Base-by-base conservation (phyloP, 53 echinoderm and acorn worm species). In the Paracentrotus lividus region DNA sequence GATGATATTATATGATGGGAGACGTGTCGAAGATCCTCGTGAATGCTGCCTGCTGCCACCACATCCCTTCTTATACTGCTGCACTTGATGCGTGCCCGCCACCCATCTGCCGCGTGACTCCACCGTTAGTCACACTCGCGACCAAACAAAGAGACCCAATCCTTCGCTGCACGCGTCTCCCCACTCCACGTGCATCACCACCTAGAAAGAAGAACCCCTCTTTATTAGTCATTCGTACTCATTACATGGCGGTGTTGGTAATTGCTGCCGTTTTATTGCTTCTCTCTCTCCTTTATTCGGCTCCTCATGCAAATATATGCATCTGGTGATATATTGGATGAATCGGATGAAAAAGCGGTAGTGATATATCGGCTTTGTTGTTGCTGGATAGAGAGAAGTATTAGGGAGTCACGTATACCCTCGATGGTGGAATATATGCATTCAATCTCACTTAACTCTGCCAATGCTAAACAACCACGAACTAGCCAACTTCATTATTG, bases 71-170 rank as follows among this genome's bases (percentile, higher is more conserved):
- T 89, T 26, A 64, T 44, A 59, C 14, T 66, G 18, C 42, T 89
- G 89, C 21, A 16, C 60, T 56, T 2, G 38, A 61, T 59, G 45
- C 45, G 65, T 57, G 65, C 64, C 42, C 14, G 23, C 0, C 38
- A 13, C 21, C 89, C 89, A 89, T 89, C 89, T 89, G 89, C 65
- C 59, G 42, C 65, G 65, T 89, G 89, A 89, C 89, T 89, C 65
- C 10, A 40, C 23, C 24, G 54, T 89, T 89, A 89, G 89, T 89
- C 89, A 89, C 89, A 60, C 89, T 61, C 66, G 55, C 89, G 26
- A n/a, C 61, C 89, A 61, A 64, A 89, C 89, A 89, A 89, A 89
- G 89, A 89, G 89, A 89, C 86, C 26, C 56, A 38, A 47, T 56
- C 86, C 56, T 86, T 16, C 81, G 81, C 45, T 26, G 81, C 47